These are phyloP conservation scores for Zonitis immaculata DNA, from an alignment of 2,888 invertebrate species.

Conservation along the genomic window DNA sequence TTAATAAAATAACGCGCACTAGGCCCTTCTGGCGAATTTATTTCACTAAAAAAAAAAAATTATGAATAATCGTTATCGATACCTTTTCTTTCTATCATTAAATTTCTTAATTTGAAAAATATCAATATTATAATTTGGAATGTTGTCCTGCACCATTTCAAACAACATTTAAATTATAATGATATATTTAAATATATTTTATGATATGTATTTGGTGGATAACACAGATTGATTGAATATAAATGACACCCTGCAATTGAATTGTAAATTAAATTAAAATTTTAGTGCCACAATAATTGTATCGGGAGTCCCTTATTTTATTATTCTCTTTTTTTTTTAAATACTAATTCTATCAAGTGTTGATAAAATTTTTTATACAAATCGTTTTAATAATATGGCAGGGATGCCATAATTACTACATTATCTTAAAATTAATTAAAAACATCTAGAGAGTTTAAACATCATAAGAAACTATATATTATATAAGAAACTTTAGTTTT, in stretches of 20 bases:
- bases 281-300: slow-evolving; percentile 45
- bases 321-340: no score
- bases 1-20: slow-evolving; percentile 27
- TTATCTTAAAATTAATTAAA: slow-evolving; percentile 27
- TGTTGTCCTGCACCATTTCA: slow-evolving; percentile 34
- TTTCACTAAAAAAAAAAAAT: no score
- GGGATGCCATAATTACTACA: background rate
- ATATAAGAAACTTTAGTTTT: slow-evolving; percentile 23
- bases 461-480: slow-evolving; percentile 32
- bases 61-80: background rate
- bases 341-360: slow-evolving; percentile 9
- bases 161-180: slow-evolving; percentile 25
- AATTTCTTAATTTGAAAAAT: slow-evolving; percentile 2
- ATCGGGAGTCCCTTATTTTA: slow-evolving; percentile 41
- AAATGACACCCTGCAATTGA: slow-evolving; percentile 5
- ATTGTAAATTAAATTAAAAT: slow-evolving; percentile 17
- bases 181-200: background rate
- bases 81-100: no score
- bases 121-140: slow-evolving; percentile 7
- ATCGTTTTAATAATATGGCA: background rate
- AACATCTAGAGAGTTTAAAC: slow-evolving; percentile 40
- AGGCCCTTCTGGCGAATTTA: slow-evolving; percentile 37
- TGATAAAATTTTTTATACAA: background rate
- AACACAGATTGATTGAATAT: slow-evolving; percentile 22
- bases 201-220: slow-evolving; percentile 12